phyloP scores from a whole-genome alignment of 1,140 invertebrate species.

The Brachystomella parvula region DNA sequence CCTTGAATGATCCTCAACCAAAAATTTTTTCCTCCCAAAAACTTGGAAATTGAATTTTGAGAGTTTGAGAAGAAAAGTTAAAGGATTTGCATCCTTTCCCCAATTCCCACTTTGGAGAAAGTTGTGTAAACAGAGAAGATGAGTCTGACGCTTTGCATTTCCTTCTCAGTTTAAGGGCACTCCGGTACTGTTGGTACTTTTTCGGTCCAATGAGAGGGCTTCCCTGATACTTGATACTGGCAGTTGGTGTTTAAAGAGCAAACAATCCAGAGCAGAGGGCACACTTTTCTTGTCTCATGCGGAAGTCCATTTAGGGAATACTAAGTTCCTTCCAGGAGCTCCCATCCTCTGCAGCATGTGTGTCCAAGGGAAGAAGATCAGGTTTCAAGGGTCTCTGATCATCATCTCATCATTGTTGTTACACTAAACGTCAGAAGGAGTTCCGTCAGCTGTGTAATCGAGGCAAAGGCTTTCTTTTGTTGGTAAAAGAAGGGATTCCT shows the following conservation, averaged over 20 bases:
- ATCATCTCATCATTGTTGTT: constrained; percentile 8
- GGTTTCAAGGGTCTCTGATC: not conserved
- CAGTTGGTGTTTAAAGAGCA: constrained; percentile 7
- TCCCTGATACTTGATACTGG: constrained; percentile 5
- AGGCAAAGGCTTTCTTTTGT: no score
- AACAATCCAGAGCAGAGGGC: constrained; percentile 8
- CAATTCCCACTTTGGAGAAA: not conserved
- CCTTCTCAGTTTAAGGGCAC: not conserved
- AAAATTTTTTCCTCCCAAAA: not conserved
- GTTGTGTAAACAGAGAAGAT: not conserved
- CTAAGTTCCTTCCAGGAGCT: not conserved
- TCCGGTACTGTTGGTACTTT: not conserved
- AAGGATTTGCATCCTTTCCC: not conserved
- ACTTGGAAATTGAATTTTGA: not conserved
- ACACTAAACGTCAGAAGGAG: not conserved
- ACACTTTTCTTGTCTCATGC: not conserved
- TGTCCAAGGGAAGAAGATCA: not conserved
- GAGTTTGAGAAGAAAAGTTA: not conserved
- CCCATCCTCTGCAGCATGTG: constrained; percentile 7
- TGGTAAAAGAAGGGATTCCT: no score
- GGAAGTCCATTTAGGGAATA: not conserved
- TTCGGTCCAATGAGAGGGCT: not conserved
- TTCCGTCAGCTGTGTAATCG: constrained; percentile 5
- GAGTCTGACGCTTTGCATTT: not conserved
- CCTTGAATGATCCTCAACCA: not conserved